Evolutionary conservation across 1,140 invertebrate species (phyloP), one percentile per base, ranked within the genome.

Genomic region (Drosophila pruinosa): DNA sequence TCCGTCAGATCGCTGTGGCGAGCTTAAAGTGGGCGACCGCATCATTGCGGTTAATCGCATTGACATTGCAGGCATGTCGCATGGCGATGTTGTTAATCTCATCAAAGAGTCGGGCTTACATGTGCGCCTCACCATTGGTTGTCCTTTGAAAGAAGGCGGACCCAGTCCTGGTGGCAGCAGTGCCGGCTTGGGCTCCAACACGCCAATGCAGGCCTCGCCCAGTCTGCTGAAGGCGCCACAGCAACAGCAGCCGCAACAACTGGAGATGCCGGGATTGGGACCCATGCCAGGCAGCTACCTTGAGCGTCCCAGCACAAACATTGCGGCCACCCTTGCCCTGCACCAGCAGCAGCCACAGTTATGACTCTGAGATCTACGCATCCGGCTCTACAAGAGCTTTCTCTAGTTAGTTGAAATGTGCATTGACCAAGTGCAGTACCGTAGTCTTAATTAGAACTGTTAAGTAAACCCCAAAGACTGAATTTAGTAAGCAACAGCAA

Each of bases 31-130:
- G 5, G 98, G 98, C 0, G 98, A 99, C 93, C 95, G 97, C 69
- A 99, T 99, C 70, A 93, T 99, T 38, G 97, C 98, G 4, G 98
- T 99, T 0, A 99, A 99, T 93, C 96, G 97, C 43, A 95, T 96
- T 48, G 95, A 98, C 67, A 98, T 99, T 53, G 95, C 96, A 15
- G 95, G 96, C 85, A 94, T 99, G 91, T 96, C 97, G 79, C 98
- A 99, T 91, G 97, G 97, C 56, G 98, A 99, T 89, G 98, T 99
- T 54, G 98, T 99, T 7, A 98, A 98, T 92, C 93, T 97, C 34
- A 96, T 97, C 59, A 99, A 99, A 92, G 97, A 98, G 80, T 98
- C 97, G 1, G 98, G 98, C 10, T 95, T 97, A 62, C 95, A 96
- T 56, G 97, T 99, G 43, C 97, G 96, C 0, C 93, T 99, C 26